These are phyloP conservation scores for Caradrina clavipalpis DNA, from an alignment of 2,888 invertebrate genomes.

Conservation along the genomic window DNA sequence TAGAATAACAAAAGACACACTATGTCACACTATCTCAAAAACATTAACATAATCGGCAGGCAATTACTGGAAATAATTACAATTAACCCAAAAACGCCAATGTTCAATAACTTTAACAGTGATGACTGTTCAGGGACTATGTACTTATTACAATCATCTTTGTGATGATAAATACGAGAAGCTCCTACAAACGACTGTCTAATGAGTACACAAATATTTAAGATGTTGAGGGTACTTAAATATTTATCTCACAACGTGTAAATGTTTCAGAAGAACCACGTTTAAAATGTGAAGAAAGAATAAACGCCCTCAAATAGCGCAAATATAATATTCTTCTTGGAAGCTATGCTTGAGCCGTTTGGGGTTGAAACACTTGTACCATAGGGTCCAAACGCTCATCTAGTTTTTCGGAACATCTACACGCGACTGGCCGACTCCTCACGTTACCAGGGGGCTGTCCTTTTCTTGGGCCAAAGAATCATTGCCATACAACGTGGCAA, in stretches of 20 bases:
- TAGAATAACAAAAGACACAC: conserved; percentile 1
- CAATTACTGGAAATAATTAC: conserved; percentile 4
- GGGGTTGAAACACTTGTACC: too few relatives aligned
- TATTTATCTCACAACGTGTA: conserved; percentile 9
- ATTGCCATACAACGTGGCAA: too few relatives aligned
- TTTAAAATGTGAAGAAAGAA: neutral
- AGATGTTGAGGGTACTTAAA: conserved; percentile 31
- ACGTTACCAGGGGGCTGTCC: too few relatives aligned
- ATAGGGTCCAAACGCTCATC: too few relatives aligned
- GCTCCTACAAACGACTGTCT: conserved; percentile 25
- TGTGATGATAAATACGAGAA: conserved; percentile 27
- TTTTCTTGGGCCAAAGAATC: too few relatives aligned
- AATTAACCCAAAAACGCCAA: conserved; percentile 16
- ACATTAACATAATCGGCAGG: neutral
- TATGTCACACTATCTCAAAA: neutral
- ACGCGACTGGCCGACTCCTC: too few relatives aligned
- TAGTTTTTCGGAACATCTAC: too few relatives aligned
- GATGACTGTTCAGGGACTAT: conserved; percentile 8
- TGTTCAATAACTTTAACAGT: conserved; percentile 16
- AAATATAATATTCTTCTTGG: too few relatives aligned
- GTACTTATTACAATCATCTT: conserved; percentile 16
- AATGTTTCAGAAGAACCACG: conserved; percentile 10
- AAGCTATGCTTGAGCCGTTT: too few relatives aligned
- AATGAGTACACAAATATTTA: conserved; percentile 53
- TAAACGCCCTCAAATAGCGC: too few relatives aligned